Conservation (phyloP, 2,113 vertebrate genomes). For the Eulemur macaco region DNA sequence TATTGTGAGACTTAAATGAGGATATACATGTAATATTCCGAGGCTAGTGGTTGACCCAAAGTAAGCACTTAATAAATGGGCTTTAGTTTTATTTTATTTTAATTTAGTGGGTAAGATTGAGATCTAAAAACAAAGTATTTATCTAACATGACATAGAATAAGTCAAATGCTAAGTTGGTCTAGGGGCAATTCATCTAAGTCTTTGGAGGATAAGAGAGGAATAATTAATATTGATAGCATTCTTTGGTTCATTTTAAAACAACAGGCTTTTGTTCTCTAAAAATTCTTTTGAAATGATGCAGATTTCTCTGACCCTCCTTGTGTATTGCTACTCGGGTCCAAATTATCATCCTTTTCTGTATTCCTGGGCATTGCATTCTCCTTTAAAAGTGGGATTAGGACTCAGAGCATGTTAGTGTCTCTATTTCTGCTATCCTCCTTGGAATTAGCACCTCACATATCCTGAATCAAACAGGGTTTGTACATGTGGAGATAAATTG, state of each 20-base stretch:
- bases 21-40: not conserved
- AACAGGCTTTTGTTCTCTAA: not conserved
- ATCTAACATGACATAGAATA: not conserved
- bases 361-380: not conserved
- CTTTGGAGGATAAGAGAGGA: not conserved
- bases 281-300: not conserved
- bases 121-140: conserved; percentile 12
- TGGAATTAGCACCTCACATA: not conserved
- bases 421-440: not conserved
- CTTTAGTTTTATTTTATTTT: not conserved
- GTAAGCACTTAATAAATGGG: not conserved
- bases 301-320: not conserved
- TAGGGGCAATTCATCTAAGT: not conserved
- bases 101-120: not conserved
- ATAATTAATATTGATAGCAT: not conserved
- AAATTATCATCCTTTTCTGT: not conserved
- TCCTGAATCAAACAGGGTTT: not conserved
- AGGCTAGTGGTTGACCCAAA: not conserved
- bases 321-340: not conserved
- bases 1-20: not conserved
- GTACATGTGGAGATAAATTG: not conserved
- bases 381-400: not conserved
- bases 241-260: not conserved
- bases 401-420: not conserved
- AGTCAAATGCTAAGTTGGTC: not conserved